Evolutionary conservation across 2,113 vertebrate species (phyloP), one percentile per base, ranked within the genome.

Genomic region (Vidua macroura): DNA sequence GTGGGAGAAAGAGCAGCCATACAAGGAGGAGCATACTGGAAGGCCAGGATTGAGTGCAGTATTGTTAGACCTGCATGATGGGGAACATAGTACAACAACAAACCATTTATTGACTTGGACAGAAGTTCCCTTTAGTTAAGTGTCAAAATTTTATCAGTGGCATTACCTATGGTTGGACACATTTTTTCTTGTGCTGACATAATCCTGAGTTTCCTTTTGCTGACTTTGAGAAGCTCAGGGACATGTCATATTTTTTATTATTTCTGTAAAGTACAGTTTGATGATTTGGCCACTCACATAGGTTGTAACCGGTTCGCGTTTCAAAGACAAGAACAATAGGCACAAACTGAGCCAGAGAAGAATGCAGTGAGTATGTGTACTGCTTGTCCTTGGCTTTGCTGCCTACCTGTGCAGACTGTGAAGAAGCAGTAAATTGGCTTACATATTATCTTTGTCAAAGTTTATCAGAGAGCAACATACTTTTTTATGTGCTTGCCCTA

Each of bases 381-480:
- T 62, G 2, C 68, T 80, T 92, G 70, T 70, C 48, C 76, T 92
- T 93, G 88, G 28, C 55, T 92, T 92, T 96, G 67, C 75, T 95
- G 67, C 60, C 48, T 88, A 68, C 44, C 72, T 60, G 55, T 63
- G 64, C 69, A 93, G 60, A 74, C 64, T 74, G 24, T 66, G 68
- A 88, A 69, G 67, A 68, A n/a, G 77, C 23, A 63, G 56, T 35
- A 80, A 88, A 88, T 58, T 43, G 68, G 11, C 30, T 80, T 52
- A 64, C 43, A 10, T 33, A 28, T 33, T 69, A 66, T 13, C 39
- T 74, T 69, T 75, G 39, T 58, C 59, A 64, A n/a, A 95, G 24
- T 90, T 83, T 72, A 7, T 52, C 70, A 85, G 59, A 67, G 51
- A 91, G 20, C 18, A 30, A 27, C 21, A 22, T 23, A 35, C 9